A percentile compares a stretch with the other conserved stretches of the same genome.
Conservation (phyloP, 2,797 vertebrate genomes). For the Meriones psammophilus region DNA sequence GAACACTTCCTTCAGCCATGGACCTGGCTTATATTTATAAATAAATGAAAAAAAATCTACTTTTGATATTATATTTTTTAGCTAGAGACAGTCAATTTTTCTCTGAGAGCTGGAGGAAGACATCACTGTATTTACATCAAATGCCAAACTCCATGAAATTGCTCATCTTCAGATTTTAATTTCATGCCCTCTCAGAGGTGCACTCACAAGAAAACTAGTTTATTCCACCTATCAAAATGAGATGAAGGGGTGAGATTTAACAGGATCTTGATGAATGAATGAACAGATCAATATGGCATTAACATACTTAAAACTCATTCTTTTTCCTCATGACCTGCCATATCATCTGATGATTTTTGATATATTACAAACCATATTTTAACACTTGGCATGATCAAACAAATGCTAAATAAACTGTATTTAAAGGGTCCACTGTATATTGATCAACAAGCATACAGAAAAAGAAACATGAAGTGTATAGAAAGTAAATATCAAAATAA, state of each 20-base stretch:
- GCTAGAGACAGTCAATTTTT: neutral
- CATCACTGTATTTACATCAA: constrained; percentile 37
- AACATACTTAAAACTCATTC: constrained; percentile 48
- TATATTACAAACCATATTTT: neutral
- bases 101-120: neutral
- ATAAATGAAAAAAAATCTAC: neutral
- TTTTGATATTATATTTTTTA: neutral
- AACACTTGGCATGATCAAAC: neutral
- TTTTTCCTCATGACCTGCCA: neutral
- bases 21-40: neutral
- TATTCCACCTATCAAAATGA: constrained; percentile 72
- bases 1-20: neutral
- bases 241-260: constrained; percentile 64
- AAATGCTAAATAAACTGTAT: neutral
- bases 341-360: neutral
- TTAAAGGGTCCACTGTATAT: accelerated
- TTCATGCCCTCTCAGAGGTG: constrained; percentile 60
- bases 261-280: constrained; percentile 60
- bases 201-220: constrained; percentile 67
- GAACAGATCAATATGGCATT: constrained; percentile 44
- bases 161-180: constrained; percentile 72
- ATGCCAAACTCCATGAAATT: constrained; percentile 62
- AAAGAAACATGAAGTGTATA: neutral
- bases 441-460: neutral
- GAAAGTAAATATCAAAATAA: neutral